phyloP scores from a whole-genome alignment of 2,888 invertebrate genomes.

The Periphyllus acericola region DNA sequence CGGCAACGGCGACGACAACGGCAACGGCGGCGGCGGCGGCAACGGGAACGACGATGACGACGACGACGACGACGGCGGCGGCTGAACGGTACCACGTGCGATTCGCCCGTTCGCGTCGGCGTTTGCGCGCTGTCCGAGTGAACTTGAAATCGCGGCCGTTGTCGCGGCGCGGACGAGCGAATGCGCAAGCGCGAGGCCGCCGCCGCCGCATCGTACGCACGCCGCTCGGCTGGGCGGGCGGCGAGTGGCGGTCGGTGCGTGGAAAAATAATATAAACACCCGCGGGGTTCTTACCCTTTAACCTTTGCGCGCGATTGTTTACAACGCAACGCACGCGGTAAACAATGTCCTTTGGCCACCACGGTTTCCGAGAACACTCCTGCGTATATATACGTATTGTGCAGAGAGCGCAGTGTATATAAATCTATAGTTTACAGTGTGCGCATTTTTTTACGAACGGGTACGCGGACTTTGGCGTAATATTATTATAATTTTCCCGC shows the following conservation, averaged over 20 bases:
- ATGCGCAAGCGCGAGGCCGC: not conserved
- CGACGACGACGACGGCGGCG: not conserved
- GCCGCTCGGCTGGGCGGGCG: not conserved
- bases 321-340: conserved; percentile 23
- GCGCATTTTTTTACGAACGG: no score
- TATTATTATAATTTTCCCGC: no score
- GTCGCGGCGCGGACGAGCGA: not conserved
- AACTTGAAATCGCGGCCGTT: conserved; percentile 59
- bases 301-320: conserved; percentile 46
- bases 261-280: conserved; percentile 7
- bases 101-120: conserved; percentile 14
- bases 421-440: no score
- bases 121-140: conserved; percentile 56
- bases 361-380: not conserved
- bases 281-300: conserved; percentile 49
- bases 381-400: not conserved
- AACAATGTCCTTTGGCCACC: conserved; percentile 4
- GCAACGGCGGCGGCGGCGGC: no score
- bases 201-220: not conserved
- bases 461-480: no score
- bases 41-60: conserved; percentile 15
- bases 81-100: conserved; percentile 40
- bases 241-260: not conserved
- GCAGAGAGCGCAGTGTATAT: not conserved
- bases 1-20: not conserved